Conservation (phyloP, 2,888 invertebrate species). For the Mallateleia sp. region DNA sequence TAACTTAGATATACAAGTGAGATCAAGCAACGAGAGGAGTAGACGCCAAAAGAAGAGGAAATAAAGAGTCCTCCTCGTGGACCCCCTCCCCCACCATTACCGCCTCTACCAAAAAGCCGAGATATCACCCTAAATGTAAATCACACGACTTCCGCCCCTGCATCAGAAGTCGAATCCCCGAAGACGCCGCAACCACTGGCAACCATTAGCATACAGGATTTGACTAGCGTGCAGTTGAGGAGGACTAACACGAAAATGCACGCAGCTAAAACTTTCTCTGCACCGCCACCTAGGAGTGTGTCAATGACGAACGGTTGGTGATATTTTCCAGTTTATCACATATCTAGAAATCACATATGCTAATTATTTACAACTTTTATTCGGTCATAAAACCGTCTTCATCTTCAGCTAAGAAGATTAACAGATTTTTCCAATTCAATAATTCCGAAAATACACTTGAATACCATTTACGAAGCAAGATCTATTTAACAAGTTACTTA, state of each 20-base stretch:
- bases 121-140: conserved; percentile 36
- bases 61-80: conserved; percentile 84
- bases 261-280: conserved; percentile 95
- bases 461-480: neutral
- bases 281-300: conserved; percentile 94
- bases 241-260: conserved; percentile 93
- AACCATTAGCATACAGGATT: conserved; percentile 96
- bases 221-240: conserved; percentile 95
- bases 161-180: conserved; percentile 89
- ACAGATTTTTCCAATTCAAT: neutral
- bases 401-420: neutral
- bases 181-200: conserved; percentile 94
- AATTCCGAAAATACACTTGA: neutral
- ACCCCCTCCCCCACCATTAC: conserved; percentile 91
- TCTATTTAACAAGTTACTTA: neutral
- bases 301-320: conserved; percentile 91
- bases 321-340: neutral
- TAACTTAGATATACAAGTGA: conserved; percentile 88
- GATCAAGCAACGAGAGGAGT: conserved; percentile 77
- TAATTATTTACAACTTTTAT: neutral
- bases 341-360: neutral
- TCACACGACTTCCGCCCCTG: conserved; percentile 7
- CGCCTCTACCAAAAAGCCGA: conserved; percentile 84
- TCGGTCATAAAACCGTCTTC: neutral
- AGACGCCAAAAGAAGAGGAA: conserved; percentile 72